These are phyloP conservation scores for Drosophila kuntzei DNA, from an alignment of 2,888 invertebrate species.

Conservation along the genomic window DNA sequence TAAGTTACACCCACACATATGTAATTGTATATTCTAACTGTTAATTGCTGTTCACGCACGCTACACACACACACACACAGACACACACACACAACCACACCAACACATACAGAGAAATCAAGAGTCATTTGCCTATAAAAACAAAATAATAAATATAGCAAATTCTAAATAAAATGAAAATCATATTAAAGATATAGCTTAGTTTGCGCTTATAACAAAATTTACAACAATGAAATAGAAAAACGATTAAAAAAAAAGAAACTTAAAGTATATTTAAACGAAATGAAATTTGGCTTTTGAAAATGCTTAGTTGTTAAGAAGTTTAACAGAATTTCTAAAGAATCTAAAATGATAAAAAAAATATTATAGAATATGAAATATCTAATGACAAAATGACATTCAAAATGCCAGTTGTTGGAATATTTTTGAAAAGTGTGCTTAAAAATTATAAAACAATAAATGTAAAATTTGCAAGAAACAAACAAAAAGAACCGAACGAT, in stretches of 20 bases:
- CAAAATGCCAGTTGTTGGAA: slow-evolving; percentile 66
- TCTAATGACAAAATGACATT: slow-evolving; percentile 49
- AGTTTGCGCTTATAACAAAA: slow-evolving; percentile 61
- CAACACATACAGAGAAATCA: slow-evolving; percentile 41
- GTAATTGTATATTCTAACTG: slow-evolving; percentile 56
- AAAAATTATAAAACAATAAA: slow-evolving; percentile 37
- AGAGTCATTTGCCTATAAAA: slow-evolving; percentile 56
- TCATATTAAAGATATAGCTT: slow-evolving; percentile 44
- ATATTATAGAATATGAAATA: slow-evolving; percentile 33
- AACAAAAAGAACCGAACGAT: slow-evolving; percentile 37
- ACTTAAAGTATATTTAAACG: slow-evolving; percentile 16
- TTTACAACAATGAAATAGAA: slow-evolving; percentile 40
- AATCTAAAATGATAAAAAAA: slow-evolving; percentile 36
- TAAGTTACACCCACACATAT: slow-evolving; percentile 51
- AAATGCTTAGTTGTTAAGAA: slow-evolving; percentile 31
- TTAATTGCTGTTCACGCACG: slow-evolving; percentile 72
- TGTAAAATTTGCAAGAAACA: slow-evolving; percentile 42
- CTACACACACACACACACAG: slow-evolving; percentile 42
- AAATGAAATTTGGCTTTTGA: slow-evolving; percentile 17
- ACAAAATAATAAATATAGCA: slow-evolving; percentile 35
- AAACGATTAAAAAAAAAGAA: slow-evolving; percentile 25
- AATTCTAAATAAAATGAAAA: slow-evolving; percentile 35
- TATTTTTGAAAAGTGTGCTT: slow-evolving; percentile 70
- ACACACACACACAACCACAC: slow-evolving; percentile 4
- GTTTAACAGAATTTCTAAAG: slow-evolving; percentile 48